Evolutionary conservation across 1,140 invertebrate species (phyloP), one percentile per base, ranked within the genome.

Genomic region (Helicoverpa zea): DNA sequence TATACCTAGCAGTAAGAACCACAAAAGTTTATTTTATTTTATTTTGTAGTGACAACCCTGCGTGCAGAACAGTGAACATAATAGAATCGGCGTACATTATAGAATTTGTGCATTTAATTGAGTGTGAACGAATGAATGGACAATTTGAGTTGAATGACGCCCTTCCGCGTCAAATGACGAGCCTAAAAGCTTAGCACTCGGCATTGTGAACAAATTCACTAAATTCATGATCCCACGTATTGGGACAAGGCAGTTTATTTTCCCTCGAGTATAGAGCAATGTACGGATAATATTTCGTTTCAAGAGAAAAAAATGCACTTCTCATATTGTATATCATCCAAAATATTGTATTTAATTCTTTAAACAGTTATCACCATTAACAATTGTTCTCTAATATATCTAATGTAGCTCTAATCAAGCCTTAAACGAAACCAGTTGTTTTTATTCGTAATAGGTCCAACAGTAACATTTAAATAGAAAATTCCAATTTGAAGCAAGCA

Each of bases 41-140:
- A n/a, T n/a, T n/a, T n/a, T n/a, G n/a, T n/a, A 18, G 30, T 51
- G 70, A 16, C 70, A 76, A n/a, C 76, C 77, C 77, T 66, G 9
- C 11, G 16, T 43, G 13, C 30, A 77, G 43, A 64, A 66, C 47
- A 64, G 75, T 16, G 47, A 51, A 77, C 75, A 66, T 77, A 64
- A 77, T 64, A 78, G 56, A 82, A 83, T 81, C 68, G 68, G 23
- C 68, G 47, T 49, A 77, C 75, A 66, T 77, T 77, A 77, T 64
- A 78, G 56, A 82, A 85, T 83, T 77, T 81, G 80, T 83, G 80
- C 79, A 87, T 87, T 83, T 82, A 87, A 87, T 87, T 83, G 85
- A 87, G 81, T 80, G 85, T 79, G 63, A 79, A 82, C 56, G 29
- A 35, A 47, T 82, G 77, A 81, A 85, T 72, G 75, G 72, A 79